phyloP scores from a whole-genome alignment of 2,113 vertebrate species.

The Paramormyrops kingsleyae region DNA sequence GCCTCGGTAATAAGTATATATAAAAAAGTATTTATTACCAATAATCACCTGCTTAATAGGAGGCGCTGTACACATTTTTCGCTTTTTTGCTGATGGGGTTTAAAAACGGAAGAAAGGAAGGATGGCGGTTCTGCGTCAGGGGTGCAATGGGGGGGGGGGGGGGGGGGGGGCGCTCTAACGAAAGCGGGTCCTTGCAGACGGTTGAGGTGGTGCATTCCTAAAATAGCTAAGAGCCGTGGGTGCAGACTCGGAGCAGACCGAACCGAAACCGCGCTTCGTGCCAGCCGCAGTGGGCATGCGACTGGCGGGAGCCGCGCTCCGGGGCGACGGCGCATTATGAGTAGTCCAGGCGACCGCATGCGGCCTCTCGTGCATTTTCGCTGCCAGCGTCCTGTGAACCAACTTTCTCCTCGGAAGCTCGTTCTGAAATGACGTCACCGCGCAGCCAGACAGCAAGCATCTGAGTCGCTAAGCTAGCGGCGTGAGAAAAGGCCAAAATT shows the following conservation, averaged over 20 bases:
- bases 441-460: background rate
- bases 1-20: constrained; percentile 95
- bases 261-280: background rate
- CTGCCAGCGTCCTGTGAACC: background rate
- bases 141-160: background rate
- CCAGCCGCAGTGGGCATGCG: background rate
- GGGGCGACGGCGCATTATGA: background rate
- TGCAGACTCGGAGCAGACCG: background rate
- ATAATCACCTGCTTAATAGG: constrained; percentile 83
- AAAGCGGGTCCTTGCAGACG: background rate
- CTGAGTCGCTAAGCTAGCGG: constrained; percentile 34
- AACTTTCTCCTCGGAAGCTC: background rate
- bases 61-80: constrained; percentile 59
- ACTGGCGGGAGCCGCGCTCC: no score
- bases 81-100: constrained; percentile 70
- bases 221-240: background rate
- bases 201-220: background rate
- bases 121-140: constrained; percentile 32
- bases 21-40: constrained; percentile 93
- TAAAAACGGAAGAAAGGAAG: constrained; percentile 63
- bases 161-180: background rate
- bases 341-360: background rate
- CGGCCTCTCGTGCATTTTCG: background rate
- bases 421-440: background rate
- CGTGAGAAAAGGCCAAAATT: constrained; percentile 35